These are phyloP conservation scores for Leptinotarsa tumamoca DNA, from an alignment of 2,888 invertebrate species.

Conservation along the genomic window DNA sequence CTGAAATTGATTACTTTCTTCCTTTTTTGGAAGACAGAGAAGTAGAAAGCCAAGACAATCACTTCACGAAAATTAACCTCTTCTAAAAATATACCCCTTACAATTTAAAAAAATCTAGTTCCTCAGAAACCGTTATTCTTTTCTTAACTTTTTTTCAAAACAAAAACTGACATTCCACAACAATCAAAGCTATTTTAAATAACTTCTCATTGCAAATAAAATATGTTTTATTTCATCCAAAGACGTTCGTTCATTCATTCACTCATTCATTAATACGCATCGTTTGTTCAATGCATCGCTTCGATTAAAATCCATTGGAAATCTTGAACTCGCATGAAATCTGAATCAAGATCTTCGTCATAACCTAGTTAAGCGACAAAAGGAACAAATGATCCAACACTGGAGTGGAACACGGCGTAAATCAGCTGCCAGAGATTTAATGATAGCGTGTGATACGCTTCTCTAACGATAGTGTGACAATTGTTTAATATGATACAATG, in stretches of 20 bases:
- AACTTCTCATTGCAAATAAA: too few relatives aligned
- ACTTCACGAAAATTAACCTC: too few relatives aligned
- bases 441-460: slow-evolving; percentile 33
- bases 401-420: slow-evolving; percentile 9
- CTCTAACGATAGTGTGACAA: slow-evolving; percentile 19
- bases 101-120: too few relatives aligned
- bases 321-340: not conserved
- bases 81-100: too few relatives aligned
- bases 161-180: too few relatives aligned
- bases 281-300: slow-evolving; percentile 26
- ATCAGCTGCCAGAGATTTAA: slow-evolving; percentile 15
- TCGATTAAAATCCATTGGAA: slow-evolving; percentile 27
- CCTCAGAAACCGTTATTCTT: too few relatives aligned
- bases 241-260: not conserved
- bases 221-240: not conserved
- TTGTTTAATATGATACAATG: not conserved
- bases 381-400: slow-evolving; percentile 32
- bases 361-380: slow-evolving; percentile 40
- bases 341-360: slow-evolving; percentile 4
- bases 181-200: too few relatives aligned
- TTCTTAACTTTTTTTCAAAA: too few relatives aligned
- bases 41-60: too few relatives aligned
- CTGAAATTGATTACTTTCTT: too few relatives aligned
- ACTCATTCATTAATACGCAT: slow-evolving; percentile 19
- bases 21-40: too few relatives aligned